Conservation (phyloP, 2,888 invertebrate species). For the Lamellibrachia columna region DNA sequence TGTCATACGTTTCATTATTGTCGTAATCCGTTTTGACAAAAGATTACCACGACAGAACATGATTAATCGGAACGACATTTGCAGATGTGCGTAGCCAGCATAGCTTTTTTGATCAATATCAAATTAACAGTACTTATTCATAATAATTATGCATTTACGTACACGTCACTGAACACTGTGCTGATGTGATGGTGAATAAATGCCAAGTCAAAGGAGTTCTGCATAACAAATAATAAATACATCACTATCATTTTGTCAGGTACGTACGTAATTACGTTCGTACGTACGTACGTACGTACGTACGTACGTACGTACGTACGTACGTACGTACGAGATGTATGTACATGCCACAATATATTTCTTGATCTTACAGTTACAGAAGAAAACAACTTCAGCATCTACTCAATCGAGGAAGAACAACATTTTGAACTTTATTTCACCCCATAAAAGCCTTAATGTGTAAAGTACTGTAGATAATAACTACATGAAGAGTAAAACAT, state of each 20-base stretch:
- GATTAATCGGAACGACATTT: conserved; percentile 3
- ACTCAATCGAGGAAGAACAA: not conserved
- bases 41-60: not conserved
- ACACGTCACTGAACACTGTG: not conserved
- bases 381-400: not conserved
- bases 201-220: not conserved
- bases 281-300: not conserved
- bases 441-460: not conserved
- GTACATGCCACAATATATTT: too few species aligned
- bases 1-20: conserved; percentile 3
- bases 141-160: conserved; percentile 6
- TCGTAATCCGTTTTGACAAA: not conserved
- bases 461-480: not conserved
- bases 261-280: not conserved
- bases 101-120: conserved; percentile 3
- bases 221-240: not conserved
- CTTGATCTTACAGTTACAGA: not conserved
- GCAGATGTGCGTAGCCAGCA: not conserved
- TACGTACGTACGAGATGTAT: not conserved
- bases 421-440: not conserved
- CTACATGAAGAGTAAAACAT: too few species aligned
- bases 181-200: not conserved
- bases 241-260: conserved; percentile 11
- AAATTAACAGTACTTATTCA: not conserved
- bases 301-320: not conserved